Conservation (phyloP, 2,113 vertebrate species). For the Nesogale talazaci region DNA sequence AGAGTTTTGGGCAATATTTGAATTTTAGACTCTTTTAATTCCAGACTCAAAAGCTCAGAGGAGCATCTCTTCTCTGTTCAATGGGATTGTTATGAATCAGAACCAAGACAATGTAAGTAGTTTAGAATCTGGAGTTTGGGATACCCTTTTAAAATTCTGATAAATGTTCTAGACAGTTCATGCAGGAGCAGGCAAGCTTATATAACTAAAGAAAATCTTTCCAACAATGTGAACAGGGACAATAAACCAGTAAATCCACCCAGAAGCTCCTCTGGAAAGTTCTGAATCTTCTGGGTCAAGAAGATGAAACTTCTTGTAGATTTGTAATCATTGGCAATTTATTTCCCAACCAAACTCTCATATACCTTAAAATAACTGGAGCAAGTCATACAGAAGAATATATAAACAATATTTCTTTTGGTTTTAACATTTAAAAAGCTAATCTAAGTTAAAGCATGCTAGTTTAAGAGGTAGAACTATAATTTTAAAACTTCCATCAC, state of each 20-base stretch:
- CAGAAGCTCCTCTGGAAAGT: neutral
- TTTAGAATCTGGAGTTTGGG: too few species aligned
- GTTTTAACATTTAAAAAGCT: neutral
- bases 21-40: neutral
- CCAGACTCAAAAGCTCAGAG: too few species aligned
- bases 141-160: neutral
- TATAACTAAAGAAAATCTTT: neutral
- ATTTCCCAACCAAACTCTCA: neutral
- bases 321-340: neutral
- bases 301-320: neutral
- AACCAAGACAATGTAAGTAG: too few species aligned
- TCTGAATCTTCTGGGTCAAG: neutral
- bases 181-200: neutral
- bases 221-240: neutral
- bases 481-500: neutral
- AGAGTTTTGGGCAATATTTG: neutral
- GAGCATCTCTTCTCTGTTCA: too few species aligned
- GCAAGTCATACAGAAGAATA: neutral
- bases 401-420: neutral
- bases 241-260: neutral
- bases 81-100: too few species aligned
- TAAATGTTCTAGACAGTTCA: neutral
- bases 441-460: constrained; percentile 6
- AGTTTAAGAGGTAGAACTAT: neutral
- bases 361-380: neutral